Evolutionary conservation across 2,888 invertebrate genomes (phyloP), one percentile per base, ranked within the genome.

Genomic region (Drosophila picticornis): DNA sequence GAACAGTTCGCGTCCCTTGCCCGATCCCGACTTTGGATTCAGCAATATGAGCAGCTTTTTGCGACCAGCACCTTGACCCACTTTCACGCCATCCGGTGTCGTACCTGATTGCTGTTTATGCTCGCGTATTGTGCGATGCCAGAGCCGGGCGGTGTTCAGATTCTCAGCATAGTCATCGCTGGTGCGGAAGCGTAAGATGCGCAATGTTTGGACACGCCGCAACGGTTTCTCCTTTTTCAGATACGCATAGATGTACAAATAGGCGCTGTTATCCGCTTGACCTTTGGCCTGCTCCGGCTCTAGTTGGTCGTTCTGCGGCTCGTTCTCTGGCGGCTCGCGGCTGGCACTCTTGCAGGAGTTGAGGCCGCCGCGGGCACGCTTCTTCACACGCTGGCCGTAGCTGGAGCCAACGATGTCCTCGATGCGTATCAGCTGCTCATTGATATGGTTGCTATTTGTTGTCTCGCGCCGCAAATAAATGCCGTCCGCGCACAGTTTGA

Each of bases 21-120:
- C 99, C 1, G 97, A 95, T 0, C 99, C 99, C 64, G 98, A 98
- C 91, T 97, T 97, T 0, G 99, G 99, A 94, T 99, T 99, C 67
- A 99, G 94, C 62, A 99, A 94, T 43, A 99, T 95, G 64, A 99
- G 94, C 73, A 98, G 34, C 46, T 84, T 88, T 25, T 90, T 92
- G 32, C 61, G 61, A 2, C 60, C 25, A 0, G 36, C 57, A 29
- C 16, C 22, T 25, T 2, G 46, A 16, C 16, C 25, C 22, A 22
- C 22, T 5, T 19, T 10, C 58, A 16, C 0, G 27, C 55, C 6
- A 9, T n/a, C 48, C 46, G 4, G 57, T 72, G 34, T 60, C 2
- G 64, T 57, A 0, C 62, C 66, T 0, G 60, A 34, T 0, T 56
- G 62, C 7, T 34, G 55, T 57, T 95, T 93, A 84, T 97, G 94